Evolutionary conservation across 2,113 vertebrate species (phyloP), one percentile per base, ranked within the genome.

Genomic region (Hippocampus comes): DNA sequence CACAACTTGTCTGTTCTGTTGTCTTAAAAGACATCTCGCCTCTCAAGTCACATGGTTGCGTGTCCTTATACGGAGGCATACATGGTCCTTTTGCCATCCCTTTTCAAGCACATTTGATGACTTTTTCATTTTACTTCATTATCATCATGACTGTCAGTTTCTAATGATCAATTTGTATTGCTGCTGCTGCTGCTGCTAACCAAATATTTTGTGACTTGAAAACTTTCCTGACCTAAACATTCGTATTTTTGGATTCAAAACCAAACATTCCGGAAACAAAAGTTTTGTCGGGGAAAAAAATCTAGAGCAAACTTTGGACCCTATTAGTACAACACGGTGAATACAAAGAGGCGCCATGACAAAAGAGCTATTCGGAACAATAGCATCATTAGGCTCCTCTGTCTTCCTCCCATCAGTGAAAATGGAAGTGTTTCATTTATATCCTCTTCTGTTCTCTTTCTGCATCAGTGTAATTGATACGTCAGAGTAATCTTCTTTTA

Each of bases 401-500:
- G 70, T 73, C 59, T 66, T 66, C 15, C 17, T 61, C 48, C 23
- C 42, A 48, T 61, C 43, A 74, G 68, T 73, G 70, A 70, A 80
- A 86, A 79, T 76, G 49, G 51, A 77, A 82, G 78, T 46, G 71
- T 68, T 78, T 82, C 68, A 83, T 84, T 82, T 74, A 66, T 79
- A 74, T 72, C 65, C 70, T 23, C 64, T 2, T 46, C 53, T 9
- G 27, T 38, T 65, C 60, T 59, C 27, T 71, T 72, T 72, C 51
- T 69, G 72, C 75, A 49, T 43, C 79, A 78, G 70, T 81, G 86
- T 88, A 88, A 90, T 84, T 89, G 87, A 89, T 88, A 87, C 79
- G 81, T 80, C 79, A 88, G 72, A 78, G 82, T 87, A 87, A 91
- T 89, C 85, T 88, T 84, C 82, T 87, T 90, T 89, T 89, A 89